A percentile compares a stretch with the other conserved stretches of the same genome.
phyloP scores from a whole-genome alignment of 1,140 invertebrate genomes.

The Dinoponera quadriceps region DNA sequence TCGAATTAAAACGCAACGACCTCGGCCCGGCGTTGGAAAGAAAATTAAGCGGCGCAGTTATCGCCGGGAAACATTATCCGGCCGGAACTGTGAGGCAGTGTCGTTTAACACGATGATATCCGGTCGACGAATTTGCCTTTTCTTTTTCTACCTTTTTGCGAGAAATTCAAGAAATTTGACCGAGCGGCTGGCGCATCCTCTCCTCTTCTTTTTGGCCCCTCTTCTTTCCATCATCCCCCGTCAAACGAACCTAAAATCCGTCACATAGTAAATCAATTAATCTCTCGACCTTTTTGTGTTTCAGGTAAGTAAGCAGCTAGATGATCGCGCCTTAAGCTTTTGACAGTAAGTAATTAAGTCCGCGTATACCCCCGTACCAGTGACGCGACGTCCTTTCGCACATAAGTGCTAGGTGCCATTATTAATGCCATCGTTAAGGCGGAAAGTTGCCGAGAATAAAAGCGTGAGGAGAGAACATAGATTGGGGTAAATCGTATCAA shows the following conservation, averaged over 20 bases:
- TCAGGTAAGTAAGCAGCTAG: conserved; percentile 73
- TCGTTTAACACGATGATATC: conserved; percentile 11
- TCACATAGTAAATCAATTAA: conserved; percentile 67
- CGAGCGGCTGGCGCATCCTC: neutral
- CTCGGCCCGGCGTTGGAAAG: neutral
- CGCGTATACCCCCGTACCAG: conserved; percentile 8
- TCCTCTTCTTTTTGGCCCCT: neutral
- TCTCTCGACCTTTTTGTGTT: conserved; percentile 68
- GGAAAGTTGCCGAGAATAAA: conserved; percentile 60
- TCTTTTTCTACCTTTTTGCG: neutral
- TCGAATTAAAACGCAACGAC: conserved; percentile 61
- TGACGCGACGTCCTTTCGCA: conserved; percentile 22
- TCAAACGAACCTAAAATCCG: conserved; percentile 6
- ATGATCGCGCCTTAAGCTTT: conserved; percentile 62
- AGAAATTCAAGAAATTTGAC: conserved; percentile 7
- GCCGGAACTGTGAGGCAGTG: neutral
- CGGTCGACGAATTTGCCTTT: neutral
- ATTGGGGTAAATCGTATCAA: conserved; percentile 58
- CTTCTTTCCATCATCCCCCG: neutral
- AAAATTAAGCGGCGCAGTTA: conserved; percentile 45
- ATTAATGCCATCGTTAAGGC: conserved; percentile 76
- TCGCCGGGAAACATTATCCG: neutral
- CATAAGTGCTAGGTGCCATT: conserved; percentile 60
- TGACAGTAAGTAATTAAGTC: conserved; percentile 76
- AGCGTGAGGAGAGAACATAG: neutral